Percentiles rank a stretch among this genome's conserved stretches.
Conservation (phyloP, 1,140 invertebrate species). For the Theocolax elegans region DNA sequence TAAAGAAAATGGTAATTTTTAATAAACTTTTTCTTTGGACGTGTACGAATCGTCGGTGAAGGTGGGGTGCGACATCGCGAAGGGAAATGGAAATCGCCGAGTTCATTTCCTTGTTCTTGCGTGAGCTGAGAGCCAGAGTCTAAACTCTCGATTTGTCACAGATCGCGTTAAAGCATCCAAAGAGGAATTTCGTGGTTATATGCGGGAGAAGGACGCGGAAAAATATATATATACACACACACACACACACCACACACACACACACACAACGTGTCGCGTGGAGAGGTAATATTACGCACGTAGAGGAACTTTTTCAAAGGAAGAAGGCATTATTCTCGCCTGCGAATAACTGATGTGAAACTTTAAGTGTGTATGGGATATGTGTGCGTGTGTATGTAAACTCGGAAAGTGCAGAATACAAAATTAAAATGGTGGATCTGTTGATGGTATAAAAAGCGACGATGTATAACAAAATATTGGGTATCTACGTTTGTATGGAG, state of each 20-base stretch:
- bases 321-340: conserved; percentile 21
- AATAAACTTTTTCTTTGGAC: conserved; percentile 26
- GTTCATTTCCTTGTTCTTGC: conserved; percentile 41
- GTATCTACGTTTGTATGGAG: too few species aligned
- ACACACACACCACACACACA: too few species aligned
- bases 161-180: conserved; percentile 27
- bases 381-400: conserved; percentile 1
- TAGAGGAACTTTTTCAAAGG: conserved; percentile 28
- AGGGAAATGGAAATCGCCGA: conserved; percentile 39
- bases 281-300: conserved; percentile 18
- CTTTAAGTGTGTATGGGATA: neutral
- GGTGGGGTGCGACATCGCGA: neutral
- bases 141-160: conserved; percentile 38
- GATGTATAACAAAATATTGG: too few species aligned
- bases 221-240: too few species aligned
- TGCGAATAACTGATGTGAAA: conserved; percentile 30
- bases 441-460: too few species aligned
- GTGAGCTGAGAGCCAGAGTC: conserved; percentile 28
- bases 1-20: conserved; percentile 22
- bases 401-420: neutral
- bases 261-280: too few species aligned
- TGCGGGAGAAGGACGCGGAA: too few species aligned
- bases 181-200: neutral
- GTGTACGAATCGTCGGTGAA: neutral
- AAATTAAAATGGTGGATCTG: conserved; percentile 14